Percentiles rank a stretch among this genome's conserved stretches.
phyloP scores from a whole-genome alignment of 2,888 invertebrate species.

The Habrosyne pyritoides region DNA sequence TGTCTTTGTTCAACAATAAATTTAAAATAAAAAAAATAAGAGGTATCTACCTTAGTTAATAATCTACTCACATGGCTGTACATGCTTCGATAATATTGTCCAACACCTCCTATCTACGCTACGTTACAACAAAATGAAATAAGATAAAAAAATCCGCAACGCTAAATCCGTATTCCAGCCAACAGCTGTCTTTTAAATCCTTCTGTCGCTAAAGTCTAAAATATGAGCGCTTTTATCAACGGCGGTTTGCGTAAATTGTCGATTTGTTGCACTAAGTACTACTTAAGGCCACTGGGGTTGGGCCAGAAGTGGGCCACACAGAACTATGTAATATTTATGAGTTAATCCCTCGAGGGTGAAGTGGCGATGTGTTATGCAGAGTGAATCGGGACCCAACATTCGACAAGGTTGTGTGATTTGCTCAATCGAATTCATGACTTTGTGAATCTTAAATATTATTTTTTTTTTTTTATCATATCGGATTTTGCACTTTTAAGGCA shows the following conservation, averaged over 20 bases:
- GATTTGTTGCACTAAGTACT: constrained; percentile 33
- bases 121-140: too few species aligned
- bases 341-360: constrained; percentile 23
- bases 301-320: background rate
- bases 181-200: too few species aligned
- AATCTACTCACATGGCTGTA: too few species aligned
- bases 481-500: too few species aligned
- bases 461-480: too few species aligned
- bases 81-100: too few species aligned
- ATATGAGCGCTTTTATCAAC: constrained; percentile 13
- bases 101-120: too few species aligned
- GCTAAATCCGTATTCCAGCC: too few species aligned
- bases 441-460: background rate
- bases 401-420: constrained; percentile 21
- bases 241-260: constrained; percentile 25
- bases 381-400: constrained; percentile 20
- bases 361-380: constrained; percentile 21
- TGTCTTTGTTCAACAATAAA: too few species aligned
- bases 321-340: constrained; percentile 35
- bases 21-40: too few species aligned
- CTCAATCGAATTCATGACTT: constrained; percentile 5
- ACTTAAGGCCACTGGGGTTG: background rate
- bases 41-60: too few species aligned
- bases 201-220: background rate
- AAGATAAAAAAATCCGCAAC: too few species aligned